A percentile compares a stretch with the other conserved stretches of the same genome.
These are phyloP conservation scores for Protodeltote pygarga DNA, from an alignment of 2,888 invertebrate genomes.

Conservation along the genomic window DNA sequence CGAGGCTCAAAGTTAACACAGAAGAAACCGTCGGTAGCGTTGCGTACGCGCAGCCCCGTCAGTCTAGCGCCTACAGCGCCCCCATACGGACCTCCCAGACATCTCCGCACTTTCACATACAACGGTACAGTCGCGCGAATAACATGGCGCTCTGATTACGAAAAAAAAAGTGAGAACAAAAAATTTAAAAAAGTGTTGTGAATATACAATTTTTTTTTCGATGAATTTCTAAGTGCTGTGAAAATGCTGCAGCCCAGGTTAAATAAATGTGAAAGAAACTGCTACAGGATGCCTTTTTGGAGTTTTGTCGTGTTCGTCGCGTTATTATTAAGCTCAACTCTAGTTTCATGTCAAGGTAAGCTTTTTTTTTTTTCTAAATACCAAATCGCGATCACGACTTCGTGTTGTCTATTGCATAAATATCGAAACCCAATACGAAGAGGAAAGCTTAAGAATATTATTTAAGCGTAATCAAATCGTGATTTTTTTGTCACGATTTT, in stretches of 20 bases:
- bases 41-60: slow-evolving; percentile 59
- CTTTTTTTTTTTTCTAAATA: slow-evolving; percentile 39
- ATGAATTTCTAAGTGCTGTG: slow-evolving; percentile 59
- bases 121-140: slow-evolving; percentile 41
- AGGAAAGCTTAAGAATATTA: not conserved
- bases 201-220: slow-evolving; percentile 52
- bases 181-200: slow-evolving; percentile 61
- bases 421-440: not conserved
- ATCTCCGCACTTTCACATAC: slow-evolving; percentile 52
- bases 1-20: slow-evolving; percentile 48
- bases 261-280: slow-evolving; percentile 69
- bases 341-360: slow-evolving; percentile 82
- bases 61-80: slow-evolving; percentile 69
- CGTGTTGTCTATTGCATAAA: slow-evolving; percentile 14
- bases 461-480: not conserved
- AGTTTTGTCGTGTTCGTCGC: slow-evolving; percentile 61
- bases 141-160: slow-evolving; percentile 51
- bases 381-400: slow-evolving; percentile 35
- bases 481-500: not conserved
- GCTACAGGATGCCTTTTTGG: slow-evolving; percentile 57
- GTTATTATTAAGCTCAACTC: slow-evolving; percentile 59
- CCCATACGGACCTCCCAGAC: slow-evolving; percentile 52
- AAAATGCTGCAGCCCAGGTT: slow-evolving; percentile 81
- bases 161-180: slow-evolving; percentile 35
- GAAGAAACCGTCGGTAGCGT: slow-evolving; percentile 58